phyloP scores from a whole-genome alignment of 2,113 vertebrate genomes.

The Lasiurus borealis region DNA sequence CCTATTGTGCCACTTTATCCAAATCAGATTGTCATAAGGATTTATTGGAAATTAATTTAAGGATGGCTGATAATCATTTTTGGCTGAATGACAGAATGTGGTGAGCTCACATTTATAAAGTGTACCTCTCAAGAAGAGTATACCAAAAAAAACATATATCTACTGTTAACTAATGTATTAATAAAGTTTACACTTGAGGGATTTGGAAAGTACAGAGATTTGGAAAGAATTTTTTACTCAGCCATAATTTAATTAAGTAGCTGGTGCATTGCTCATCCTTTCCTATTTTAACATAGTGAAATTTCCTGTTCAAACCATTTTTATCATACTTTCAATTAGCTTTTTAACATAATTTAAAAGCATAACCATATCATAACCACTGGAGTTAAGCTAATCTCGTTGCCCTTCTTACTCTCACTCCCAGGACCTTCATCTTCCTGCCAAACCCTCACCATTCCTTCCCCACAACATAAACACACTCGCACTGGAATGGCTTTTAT shows the following conservation, averaged over 20 bases:
- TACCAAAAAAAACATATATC: not conserved
- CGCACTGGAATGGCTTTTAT: not conserved
- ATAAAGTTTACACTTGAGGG: not conserved
- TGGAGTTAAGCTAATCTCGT: not conserved
- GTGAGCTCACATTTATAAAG: not conserved
- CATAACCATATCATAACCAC: not conserved
- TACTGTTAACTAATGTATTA: not conserved
- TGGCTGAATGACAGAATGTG: not conserved
- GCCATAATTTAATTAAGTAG: not conserved
- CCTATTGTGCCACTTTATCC: not conserved
- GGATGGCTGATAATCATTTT: not conserved
- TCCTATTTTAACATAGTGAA: not conserved
- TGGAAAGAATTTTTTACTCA: not conserved
- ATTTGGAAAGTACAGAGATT: conserved; percentile 23
- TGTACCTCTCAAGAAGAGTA: not conserved
- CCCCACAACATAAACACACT: not conserved
- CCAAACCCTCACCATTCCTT: not conserved
- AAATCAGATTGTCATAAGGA: not conserved
- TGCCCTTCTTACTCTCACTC: not conserved
- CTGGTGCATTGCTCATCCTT: not conserved
- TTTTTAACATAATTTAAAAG: not conserved
- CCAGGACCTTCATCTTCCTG: not conserved
- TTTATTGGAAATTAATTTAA: conserved; percentile 29
- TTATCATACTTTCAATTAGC: conserved; percentile 16
- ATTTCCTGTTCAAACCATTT: too few relatives aligned